phyloP scores from a whole-genome alignment of 2,797 vertebrate genomes.

The Gymnocypris eckloni region DNA sequence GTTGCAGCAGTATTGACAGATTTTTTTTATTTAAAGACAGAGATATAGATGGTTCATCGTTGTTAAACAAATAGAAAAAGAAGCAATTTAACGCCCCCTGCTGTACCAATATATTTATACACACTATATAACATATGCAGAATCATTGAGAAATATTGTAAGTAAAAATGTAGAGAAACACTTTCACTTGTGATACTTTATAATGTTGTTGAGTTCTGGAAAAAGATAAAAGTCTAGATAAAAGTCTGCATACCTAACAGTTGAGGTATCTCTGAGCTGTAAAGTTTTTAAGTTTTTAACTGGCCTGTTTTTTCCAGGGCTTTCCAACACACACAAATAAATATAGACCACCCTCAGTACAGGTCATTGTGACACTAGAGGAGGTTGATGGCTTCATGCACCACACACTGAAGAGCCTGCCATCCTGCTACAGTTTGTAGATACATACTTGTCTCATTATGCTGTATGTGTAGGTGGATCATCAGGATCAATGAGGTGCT shows the following conservation, averaged over 20 bases:
- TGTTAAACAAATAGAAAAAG: not conserved
- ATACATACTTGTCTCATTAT: slow-evolving; percentile 7
- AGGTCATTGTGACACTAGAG: slow-evolving; percentile 14
- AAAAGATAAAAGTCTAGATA: not conserved
- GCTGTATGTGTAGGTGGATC: not conserved
- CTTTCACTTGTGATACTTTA: no score
- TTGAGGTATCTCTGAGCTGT: not conserved
- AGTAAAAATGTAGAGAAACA: no score
- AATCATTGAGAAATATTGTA: no score
- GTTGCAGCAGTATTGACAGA: not conserved
- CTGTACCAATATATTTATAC: no score
- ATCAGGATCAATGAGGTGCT: not conserved
- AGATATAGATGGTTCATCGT: not conserved
- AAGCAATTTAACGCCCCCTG: no score
- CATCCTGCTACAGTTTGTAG: not conserved
- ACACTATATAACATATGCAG: no score
- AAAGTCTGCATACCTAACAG: not conserved
- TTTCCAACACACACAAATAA: not conserved
- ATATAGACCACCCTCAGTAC: not conserved
- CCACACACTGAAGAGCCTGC: not conserved
- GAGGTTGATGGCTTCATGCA: slow-evolving; percentile 1
- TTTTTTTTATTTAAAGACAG: no score
- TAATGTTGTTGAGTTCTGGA: not conserved
- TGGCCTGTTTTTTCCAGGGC: not conserved
- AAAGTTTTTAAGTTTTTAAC: not conserved